phyloP scores from a whole-genome alignment of 2,113 vertebrate species.

The Miniopterus natalensis region DNA sequence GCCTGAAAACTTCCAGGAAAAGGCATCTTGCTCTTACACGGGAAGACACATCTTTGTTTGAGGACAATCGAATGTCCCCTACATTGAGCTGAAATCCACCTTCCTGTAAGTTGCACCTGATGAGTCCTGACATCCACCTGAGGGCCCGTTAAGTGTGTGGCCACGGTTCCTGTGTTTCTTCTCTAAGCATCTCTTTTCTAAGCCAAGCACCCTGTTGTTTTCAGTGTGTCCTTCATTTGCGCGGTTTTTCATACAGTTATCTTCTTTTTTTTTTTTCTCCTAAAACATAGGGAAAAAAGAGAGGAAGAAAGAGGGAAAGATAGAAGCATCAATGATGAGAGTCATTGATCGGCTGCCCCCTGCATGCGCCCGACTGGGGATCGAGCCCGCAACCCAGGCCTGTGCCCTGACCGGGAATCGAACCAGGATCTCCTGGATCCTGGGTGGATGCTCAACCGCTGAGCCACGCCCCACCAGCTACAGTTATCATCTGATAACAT shows the following conservation, averaged over 20 bases:
- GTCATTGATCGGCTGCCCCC: too few species aligned
- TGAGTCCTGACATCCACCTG: background rate
- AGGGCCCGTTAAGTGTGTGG: background rate
- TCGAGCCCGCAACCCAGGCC: too few species aligned
- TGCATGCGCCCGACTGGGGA: too few species aligned
- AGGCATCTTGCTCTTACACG: background rate
- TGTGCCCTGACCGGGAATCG: too few species aligned
- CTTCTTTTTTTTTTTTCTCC: background rate
- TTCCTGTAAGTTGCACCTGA: background rate
- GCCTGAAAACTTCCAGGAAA: background rate
- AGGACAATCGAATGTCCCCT: background rate
- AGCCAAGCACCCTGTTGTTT: background rate
- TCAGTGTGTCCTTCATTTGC: background rate
- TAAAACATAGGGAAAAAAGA: too few species aligned
- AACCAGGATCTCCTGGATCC: too few species aligned
- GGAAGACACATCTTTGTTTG: background rate
- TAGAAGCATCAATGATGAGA: too few species aligned
- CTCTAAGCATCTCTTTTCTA: background rate
- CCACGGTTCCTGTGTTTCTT: background rate
- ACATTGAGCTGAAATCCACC: background rate
- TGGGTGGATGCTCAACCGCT: too few species aligned
- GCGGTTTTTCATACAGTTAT: background rate
- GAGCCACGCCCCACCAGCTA: background rate
- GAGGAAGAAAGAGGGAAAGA: too few species aligned
- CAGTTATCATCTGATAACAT: background rate